A percentile compares a stretch with the other conserved stretches of the same genome.
Evolutionary conservation across 2,888 invertebrate genomes (phyloP).

Genomic region (Rhodophaea formosa): DNA sequence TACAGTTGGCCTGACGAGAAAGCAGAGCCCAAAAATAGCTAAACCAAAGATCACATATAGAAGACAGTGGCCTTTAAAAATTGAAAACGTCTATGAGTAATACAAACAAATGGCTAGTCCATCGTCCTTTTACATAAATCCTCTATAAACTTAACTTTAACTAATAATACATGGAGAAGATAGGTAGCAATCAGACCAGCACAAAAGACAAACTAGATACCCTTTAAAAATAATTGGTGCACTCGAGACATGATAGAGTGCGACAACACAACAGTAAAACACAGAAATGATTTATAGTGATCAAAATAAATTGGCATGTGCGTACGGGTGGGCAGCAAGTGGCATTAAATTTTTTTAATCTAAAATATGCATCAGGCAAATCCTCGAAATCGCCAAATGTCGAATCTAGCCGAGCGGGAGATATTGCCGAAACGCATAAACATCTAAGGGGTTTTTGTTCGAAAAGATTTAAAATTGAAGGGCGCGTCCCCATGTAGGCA

Average conservation of each 20-base stretch:
- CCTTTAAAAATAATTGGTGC: conserved; percentile 41
- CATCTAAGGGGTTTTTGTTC: conserved; percentile 79
- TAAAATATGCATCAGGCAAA: conserved; percentile 74
- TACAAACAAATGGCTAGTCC: too few relatives aligned
- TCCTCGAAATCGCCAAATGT: conserved; percentile 75
- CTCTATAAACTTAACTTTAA: too few relatives aligned
- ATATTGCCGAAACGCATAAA: conserved; percentile 77
- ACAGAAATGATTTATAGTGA: conserved; percentile 49
- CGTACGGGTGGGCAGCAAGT: conserved; percentile 44
- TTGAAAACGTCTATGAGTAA: too few relatives aligned
- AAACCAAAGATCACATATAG: too few relatives aligned
- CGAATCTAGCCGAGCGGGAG: conserved; percentile 67
- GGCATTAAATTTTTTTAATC: conserved; percentile 66
- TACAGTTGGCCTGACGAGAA: too few relatives aligned
- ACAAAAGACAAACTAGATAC: conserved; percentile 26
- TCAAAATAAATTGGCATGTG: conserved; percentile 46
- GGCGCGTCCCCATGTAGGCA: conserved; percentile 73
- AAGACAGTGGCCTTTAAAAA: too few relatives aligned
- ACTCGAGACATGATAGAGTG: conserved; percentile 42
- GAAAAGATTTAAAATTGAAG: conserved; percentile 77
- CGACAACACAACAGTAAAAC: conserved; percentile 44
- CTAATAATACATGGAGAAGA: too few relatives aligned
- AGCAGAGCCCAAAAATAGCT: too few relatives aligned
- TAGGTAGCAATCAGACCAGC: not conserved
- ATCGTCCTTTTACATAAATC: too few relatives aligned